phyloP scores from a whole-genome alignment of 2,113 vertebrate species.

The Halcyon malimbica region DNA sequence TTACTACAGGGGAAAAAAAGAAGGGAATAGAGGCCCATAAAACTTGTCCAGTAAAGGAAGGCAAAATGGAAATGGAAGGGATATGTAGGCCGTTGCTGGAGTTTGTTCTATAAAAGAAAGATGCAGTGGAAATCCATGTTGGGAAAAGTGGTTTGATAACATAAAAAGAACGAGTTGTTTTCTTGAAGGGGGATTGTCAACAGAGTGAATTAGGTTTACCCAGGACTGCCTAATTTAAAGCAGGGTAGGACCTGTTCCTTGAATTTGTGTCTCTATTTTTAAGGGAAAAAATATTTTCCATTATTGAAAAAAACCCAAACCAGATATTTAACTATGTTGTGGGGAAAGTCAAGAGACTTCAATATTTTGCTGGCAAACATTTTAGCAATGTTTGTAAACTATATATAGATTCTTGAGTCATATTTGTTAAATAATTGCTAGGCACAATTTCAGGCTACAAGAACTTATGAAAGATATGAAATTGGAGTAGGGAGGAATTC shows the following conservation, averaged over 20 bases:
- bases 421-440: conserved; percentile 50
- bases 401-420: conserved; percentile 33
- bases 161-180: neutral
- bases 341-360: neutral
- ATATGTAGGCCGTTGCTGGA: neutral
- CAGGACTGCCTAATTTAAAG: neutral
- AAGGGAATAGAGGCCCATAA: neutral
- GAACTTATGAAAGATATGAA: conserved; percentile 6
- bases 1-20: neutral
- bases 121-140: neutral
- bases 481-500: neutral
- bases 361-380: neutral
- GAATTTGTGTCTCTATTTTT: neutral
- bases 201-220: neutral
- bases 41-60: neutral
- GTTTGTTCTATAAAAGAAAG: neutral
- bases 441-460: neutral
- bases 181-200: neutral
- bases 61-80: neutral
- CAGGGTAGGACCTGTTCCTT: neutral
- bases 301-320: neutral
- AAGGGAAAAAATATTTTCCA: neutral
- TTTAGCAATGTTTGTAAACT: conserved; percentile 29
- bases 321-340: neutral
- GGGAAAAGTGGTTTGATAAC: neutral